Percentiles rank a stretch among this genome's conserved stretches.
These are phyloP conservation scores for Spea multiplicata DNA, from an alignment of 2,113 vertebrate species.

Conservation along the genomic window DNA sequence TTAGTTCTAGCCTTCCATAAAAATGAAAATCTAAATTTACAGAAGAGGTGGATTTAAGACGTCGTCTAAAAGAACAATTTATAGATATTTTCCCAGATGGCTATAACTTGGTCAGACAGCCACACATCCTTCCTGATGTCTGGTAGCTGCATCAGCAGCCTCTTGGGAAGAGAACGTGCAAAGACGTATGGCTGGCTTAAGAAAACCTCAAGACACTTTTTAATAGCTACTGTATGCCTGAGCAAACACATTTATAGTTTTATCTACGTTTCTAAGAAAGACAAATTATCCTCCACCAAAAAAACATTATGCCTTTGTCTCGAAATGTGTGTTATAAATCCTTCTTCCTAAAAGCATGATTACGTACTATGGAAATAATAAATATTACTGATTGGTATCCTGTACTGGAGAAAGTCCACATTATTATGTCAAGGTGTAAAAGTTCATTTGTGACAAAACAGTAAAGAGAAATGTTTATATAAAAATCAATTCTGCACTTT, in stretches of 20 bases:
- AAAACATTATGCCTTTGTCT: constrained; percentile 37
- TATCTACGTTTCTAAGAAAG: constrained; percentile 20
- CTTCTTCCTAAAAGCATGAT: constrained; percentile 20
- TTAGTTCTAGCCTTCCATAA: constrained; percentile 36
- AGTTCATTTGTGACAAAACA: constrained; percentile 59
- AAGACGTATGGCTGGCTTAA: constrained; percentile 39
- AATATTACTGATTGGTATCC: constrained; percentile 34
- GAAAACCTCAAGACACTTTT: constrained; percentile 33
- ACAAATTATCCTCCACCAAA: constrained; percentile 9
- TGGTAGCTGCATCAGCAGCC: constrained; percentile 41
- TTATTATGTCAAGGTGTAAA: constrained; percentile 62
- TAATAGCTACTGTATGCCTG: constrained; percentile 26
- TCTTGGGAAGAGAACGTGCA: constrained; percentile 28
- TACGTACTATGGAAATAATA: constrained; percentile 39
- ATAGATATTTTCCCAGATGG: not conserved
- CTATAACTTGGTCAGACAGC: constrained; percentile 4
- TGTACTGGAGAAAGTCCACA: constrained; percentile 54
- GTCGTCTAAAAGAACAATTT: constrained; percentile 26
- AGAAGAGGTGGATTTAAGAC: constrained; percentile 19
- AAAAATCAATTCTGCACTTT: not conserved
- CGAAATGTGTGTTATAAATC: constrained; percentile 48
- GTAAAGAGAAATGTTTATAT: constrained; percentile 49
- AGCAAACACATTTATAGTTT: constrained; percentile 16
- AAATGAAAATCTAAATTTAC: constrained; percentile 6
- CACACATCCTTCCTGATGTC: constrained; percentile 20